These are phyloP conservation scores for Rostratula benghalensis DNA, from an alignment of 2,113 vertebrate genomes.

Conservation along the genomic window DNA sequence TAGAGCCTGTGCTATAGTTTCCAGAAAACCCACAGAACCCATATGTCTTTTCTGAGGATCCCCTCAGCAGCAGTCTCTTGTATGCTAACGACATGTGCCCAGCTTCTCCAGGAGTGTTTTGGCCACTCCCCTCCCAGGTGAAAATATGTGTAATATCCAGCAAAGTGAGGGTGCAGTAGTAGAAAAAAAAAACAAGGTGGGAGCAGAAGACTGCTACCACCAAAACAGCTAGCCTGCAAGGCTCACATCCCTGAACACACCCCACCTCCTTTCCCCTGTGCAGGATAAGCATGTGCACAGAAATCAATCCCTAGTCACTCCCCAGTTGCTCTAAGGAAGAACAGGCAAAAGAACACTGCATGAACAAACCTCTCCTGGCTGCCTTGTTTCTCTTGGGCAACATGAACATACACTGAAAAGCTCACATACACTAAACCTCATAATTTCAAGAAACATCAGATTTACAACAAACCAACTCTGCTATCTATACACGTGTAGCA, in stretches of 20 bases:
- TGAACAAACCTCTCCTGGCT: neutral
- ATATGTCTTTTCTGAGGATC: neutral
- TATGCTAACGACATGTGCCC: neutral
- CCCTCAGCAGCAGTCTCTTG: neutral
- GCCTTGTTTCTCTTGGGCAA: neutral
- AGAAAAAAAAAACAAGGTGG: neutral
- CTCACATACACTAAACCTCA: neutral
- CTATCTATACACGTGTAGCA: fast-evolving
- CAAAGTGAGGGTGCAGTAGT: neutral
- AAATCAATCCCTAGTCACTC: neutral
- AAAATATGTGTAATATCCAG: neutral
- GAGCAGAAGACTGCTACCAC: neutral
- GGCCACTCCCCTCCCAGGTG: neutral
- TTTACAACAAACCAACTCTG: neutral
- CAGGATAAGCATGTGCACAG: neutral
- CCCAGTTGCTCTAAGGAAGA: neutral
- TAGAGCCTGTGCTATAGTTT: neutral
- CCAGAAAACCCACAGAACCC: neutral
- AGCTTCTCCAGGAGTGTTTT: neutral
- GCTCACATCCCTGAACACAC: fast-evolving
- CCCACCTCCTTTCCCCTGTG: fast-evolving
- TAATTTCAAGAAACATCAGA: neutral
- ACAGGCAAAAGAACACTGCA: neutral
- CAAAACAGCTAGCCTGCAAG: neutral
- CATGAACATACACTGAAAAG: neutral